Conservation (phyloP, 2,797 vertebrate genomes). For the Meda fulgida region DNA sequence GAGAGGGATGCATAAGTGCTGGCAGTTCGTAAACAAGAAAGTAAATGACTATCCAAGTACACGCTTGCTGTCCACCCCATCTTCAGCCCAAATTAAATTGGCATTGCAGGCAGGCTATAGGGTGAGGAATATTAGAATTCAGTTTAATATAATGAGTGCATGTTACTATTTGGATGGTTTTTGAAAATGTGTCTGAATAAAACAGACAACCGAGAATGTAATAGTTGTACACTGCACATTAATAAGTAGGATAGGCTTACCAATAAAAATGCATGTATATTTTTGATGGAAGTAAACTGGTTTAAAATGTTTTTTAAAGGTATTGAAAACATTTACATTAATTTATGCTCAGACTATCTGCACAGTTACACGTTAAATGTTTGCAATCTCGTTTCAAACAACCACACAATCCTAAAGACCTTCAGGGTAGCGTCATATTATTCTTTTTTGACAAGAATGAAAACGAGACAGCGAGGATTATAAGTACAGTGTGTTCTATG, state of each 20-base stretch:
- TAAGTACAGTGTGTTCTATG: not conserved
- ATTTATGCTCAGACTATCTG: not conserved
- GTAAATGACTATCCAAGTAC: constrained; percentile 19
- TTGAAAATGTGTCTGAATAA: not conserved
- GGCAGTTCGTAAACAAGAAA: constrained; percentile 52
- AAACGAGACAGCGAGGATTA: no score
- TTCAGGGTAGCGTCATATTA: not conserved
- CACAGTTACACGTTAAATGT: not conserved
- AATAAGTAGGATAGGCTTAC: not conserved
- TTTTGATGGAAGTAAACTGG: not conserved
- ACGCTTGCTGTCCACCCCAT: constrained; percentile 16
- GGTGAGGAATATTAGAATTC: not conserved
- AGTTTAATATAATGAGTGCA: not conserved
- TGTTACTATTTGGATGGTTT: not conserved
- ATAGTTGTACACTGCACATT: not conserved
- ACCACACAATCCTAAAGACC: no score
- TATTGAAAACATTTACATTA: not conserved
- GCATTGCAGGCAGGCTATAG: not conserved
- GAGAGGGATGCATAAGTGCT: constrained; percentile 57
- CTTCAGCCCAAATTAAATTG: constrained; percentile 5
- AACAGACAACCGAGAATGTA: not conserved
- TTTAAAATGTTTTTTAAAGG: not conserved
- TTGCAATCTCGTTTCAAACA: not conserved
- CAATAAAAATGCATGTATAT: not conserved
- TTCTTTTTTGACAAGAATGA: not conserved